A percentile compares a stretch with the other conserved stretches of the same genome.
phyloP scores from a whole-genome alignment of 2,797 vertebrate species.

The Oreochromis grahami region DNA sequence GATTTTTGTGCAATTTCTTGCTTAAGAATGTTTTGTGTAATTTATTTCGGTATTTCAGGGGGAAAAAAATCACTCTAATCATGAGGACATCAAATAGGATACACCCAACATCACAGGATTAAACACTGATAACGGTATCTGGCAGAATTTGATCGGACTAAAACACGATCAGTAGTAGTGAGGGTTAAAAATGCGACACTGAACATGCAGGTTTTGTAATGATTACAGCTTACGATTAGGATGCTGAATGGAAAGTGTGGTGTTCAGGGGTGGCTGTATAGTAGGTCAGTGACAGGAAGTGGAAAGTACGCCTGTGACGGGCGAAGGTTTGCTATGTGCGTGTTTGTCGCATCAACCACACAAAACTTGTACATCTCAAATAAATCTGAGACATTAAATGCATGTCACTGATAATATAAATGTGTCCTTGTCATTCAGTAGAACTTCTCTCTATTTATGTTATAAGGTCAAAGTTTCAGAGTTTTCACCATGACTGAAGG shows the following conservation, averaged over 20 bases:
- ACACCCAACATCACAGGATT: background rate
- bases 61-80: background rate
- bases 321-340: background rate
- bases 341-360: background rate
- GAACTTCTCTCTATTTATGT: background rate
- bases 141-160: background rate
- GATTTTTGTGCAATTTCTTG: background rate
- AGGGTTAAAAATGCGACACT: background rate
- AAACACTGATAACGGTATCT: background rate
- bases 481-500: rapidly evolving
- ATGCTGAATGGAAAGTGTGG: constrained; percentile 42
- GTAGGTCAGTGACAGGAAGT: constrained; percentile 54
- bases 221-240: rapidly evolving
- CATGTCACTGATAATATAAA: background rate
- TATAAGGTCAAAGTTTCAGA: background rate
- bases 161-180: background rate
- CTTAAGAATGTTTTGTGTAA: background rate
- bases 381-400: background rate
- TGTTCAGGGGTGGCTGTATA: background rate
- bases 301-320: constrained; percentile 19
- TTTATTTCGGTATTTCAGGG: rapidly evolving
- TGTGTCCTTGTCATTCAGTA: background rate
- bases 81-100: rapidly evolving
- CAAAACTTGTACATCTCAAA: background rate
- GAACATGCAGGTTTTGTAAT: background rate